Conservation (phyloP, 1,140 invertebrate genomes). For the Magallana angulata region DNA sequence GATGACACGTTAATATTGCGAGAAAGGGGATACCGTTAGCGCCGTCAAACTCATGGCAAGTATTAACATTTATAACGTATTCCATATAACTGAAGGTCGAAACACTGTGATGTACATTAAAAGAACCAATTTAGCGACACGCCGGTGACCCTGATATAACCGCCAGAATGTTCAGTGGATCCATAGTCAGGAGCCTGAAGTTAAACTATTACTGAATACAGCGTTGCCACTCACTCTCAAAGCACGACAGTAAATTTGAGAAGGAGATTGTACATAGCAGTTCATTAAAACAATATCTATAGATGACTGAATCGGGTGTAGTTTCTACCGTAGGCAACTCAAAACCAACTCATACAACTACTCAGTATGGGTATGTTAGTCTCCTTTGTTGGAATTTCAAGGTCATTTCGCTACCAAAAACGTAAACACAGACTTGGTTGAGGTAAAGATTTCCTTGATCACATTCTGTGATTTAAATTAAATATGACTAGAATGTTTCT, state of each 20-base stretch:
- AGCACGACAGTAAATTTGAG: slow-evolving; percentile 57
- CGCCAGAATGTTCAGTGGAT: slow-evolving; percentile 65
- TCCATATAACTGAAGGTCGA: slow-evolving; percentile 30
- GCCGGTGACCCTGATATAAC: slow-evolving; percentile 60
- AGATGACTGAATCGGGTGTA: background rate
- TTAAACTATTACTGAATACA: slow-evolving; percentile 70
- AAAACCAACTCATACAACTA: background rate
- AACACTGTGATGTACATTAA: slow-evolving; percentile 74
- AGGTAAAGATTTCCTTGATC: background rate
- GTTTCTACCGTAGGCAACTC: slow-evolving; percentile 60
- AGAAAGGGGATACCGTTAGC: too few species aligned
- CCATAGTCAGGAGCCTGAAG: slow-evolving; percentile 55
- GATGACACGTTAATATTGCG: too few species aligned
- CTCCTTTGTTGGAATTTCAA: background rate
- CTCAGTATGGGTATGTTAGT: background rate
- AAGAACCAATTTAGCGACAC: slow-evolving; percentile 63
- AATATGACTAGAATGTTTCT: too few species aligned
- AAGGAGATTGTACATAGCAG: too few species aligned
- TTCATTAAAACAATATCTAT: too few species aligned
- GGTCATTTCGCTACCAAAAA: background rate
- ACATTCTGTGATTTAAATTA: background rate
- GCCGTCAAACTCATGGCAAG: too few species aligned
- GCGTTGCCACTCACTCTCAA: slow-evolving; percentile 51
- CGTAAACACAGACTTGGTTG: background rate
- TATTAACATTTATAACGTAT: too few species aligned